These are phyloP conservation scores for Catamblyrhynchus diadema DNA, from an alignment of 2,797 vertebrate species.

Conservation along the genomic window DNA sequence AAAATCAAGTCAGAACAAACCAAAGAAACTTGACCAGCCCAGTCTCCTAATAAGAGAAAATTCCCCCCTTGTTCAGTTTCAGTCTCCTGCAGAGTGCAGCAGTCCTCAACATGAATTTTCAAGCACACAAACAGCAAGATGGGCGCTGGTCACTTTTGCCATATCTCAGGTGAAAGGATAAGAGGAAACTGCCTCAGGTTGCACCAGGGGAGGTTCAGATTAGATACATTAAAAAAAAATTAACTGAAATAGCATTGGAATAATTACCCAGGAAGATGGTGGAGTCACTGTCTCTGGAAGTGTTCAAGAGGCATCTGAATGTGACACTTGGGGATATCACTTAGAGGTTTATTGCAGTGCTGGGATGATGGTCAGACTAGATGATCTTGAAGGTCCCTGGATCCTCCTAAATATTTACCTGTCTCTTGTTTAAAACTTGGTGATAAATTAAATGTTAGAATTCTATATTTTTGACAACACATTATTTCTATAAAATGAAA, in stretches of 20 bases:
- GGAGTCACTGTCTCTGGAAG: background rate
- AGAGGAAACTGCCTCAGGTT: background rate
- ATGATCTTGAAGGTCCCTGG: background rate
- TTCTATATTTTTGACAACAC: background rate
- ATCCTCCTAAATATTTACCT: background rate
- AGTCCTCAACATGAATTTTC: rapidly evolving
- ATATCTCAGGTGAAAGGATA: background rate
- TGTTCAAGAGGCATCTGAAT: background rate
- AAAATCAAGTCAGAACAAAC: background rate
- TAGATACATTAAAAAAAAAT: background rate
- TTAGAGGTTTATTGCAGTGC: background rate
- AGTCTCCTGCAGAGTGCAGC: background rate
- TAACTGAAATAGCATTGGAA: background rate
- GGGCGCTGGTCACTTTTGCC: background rate
- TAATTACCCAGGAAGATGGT: background rate
- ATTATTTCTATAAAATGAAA: background rate
- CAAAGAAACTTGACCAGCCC: background rate
- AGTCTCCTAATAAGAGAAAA: background rate
- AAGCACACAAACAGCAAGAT: background rate
- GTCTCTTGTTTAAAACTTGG: background rate
- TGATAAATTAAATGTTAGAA: background rate
- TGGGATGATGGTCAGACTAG: background rate
- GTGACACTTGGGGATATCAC: background rate
- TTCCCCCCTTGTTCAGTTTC: background rate
- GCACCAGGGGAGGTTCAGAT: background rate